phyloP scores from a whole-genome alignment of 2,797 vertebrate genomes.

The Tenualosa ilisha region DNA sequence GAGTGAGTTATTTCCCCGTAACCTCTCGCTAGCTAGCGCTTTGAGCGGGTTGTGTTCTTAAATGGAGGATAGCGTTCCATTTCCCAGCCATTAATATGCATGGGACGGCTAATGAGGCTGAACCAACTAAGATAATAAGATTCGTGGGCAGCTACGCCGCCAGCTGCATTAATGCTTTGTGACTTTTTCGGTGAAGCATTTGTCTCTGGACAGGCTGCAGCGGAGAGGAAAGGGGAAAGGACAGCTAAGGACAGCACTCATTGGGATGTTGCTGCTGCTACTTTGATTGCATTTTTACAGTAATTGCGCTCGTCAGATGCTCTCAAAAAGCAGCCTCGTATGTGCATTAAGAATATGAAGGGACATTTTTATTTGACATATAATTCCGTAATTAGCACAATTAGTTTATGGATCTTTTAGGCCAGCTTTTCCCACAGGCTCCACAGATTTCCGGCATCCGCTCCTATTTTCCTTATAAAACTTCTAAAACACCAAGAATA shows the following conservation, averaged over 20 bases:
- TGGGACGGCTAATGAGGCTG: constrained; percentile 79
- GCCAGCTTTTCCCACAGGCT: not conserved
- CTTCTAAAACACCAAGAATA: not conserved
- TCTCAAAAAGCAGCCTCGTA: constrained; percentile 41
- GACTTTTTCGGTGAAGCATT: constrained; percentile 71
- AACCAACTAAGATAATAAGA: constrained; percentile 81
- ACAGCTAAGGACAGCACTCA: constrained; percentile 55
- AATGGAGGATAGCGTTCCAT: constrained; percentile 76
- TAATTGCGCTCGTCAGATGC: constrained; percentile 52
- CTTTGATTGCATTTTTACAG: constrained; percentile 59
- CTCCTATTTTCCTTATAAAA: not conserved
- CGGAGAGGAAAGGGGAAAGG: constrained; percentile 46
- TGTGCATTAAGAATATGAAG: constrained; percentile 50
- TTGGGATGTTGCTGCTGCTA: constrained; percentile 47
- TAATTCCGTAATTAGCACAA: constrained; percentile 52
- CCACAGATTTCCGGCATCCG: not conserved
- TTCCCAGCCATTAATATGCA: constrained; percentile 81
- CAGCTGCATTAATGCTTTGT: constrained; percentile 73
- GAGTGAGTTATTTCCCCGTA: constrained; percentile 79
- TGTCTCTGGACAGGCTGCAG: constrained; percentile 65
- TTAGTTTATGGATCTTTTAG: constrained; percentile 12
- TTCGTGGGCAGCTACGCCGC: constrained; percentile 69
- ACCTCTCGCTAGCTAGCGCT: constrained; percentile 67
- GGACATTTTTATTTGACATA: constrained; percentile 39
- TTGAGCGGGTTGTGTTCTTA: constrained; percentile 75